Conservation (phyloP, 2,113 vertebrate species). For the Phoxinus phoxinus region DNA sequence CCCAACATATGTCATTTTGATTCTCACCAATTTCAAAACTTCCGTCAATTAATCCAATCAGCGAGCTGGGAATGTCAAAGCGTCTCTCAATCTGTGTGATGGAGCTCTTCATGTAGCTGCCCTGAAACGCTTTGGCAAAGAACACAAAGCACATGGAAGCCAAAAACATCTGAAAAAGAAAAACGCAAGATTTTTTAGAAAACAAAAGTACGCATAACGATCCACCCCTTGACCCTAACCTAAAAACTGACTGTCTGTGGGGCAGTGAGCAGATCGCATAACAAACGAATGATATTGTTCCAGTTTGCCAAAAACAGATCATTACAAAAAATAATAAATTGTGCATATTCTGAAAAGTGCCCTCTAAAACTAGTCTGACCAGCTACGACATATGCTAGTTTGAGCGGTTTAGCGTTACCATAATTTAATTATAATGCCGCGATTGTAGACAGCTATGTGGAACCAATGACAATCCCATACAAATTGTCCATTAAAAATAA, state of each 20-base stretch:
- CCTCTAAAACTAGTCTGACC: background rate
- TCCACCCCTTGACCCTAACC: no score
- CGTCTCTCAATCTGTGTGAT: slow-evolving; percentile 93
- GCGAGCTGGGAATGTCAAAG: slow-evolving; percentile 87
- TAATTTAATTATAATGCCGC: background rate
- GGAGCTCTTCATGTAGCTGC: slow-evolving; percentile 87
- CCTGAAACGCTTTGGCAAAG: slow-evolving; percentile 83
- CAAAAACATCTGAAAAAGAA: slow-evolving; percentile 82
- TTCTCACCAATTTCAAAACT: slow-evolving; percentile 91
- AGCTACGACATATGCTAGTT: background rate
- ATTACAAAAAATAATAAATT: no score
- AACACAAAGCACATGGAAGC: slow-evolving; percentile 80
- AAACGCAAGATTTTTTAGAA: no score
- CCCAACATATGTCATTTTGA: background rate
- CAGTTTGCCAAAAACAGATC: no score
- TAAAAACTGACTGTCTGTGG: no score
- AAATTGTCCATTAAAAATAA: background rate
- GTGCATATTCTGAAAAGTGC: background rate
- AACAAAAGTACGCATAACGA: no score
- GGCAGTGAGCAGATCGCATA: no score
- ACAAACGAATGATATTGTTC: no score
- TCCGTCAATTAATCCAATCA: slow-evolving; percentile 85
- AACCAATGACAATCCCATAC: background rate
- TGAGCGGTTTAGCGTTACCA: background rate
- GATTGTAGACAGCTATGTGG: background rate